Evolutionary conservation across 2,113 vertebrate genomes (phyloP).

Genomic region (Ceyx cyanopectus): DNA sequence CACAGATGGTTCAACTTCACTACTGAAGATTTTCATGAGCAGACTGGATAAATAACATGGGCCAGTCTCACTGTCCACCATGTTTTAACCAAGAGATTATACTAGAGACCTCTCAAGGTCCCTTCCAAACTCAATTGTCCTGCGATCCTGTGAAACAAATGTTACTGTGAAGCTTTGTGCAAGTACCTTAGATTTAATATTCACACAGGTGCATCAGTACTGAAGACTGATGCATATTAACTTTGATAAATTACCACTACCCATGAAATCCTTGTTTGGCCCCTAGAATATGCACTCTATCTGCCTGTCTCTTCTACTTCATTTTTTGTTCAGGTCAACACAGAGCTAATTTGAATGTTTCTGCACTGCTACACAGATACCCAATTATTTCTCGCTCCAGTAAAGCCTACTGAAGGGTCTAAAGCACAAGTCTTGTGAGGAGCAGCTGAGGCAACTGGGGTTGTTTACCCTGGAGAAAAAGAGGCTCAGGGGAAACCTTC

Average conservation of each 20-base stretch:
- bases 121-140: not conserved
- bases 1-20: not conserved
- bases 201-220: not conserved
- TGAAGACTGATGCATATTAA: not conserved
- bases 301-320: not conserved
- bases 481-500: too few relatives aligned
- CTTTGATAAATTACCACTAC: not conserved
- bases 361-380: not conserved
- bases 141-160: not conserved
- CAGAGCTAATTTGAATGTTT: not conserved
- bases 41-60: not conserved
- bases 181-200: not conserved
- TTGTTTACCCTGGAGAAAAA: too few relatives aligned
- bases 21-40: not conserved
- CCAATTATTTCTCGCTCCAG: not conserved
- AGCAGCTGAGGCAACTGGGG: too few relatives aligned
- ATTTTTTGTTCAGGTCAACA: not conserved
- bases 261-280: not conserved
- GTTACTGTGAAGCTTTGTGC: not conserved
- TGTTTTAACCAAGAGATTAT: not conserved
- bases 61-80: not conserved
- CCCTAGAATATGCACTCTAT: not conserved
- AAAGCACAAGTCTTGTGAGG: too few relatives aligned
- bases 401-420: not conserved
- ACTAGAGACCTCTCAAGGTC: not conserved